A percentile compares a stretch with the other conserved stretches of the same genome.
Conservation (phyloP, 2,113 vertebrate species). For the Calidris pygmaea region DNA sequence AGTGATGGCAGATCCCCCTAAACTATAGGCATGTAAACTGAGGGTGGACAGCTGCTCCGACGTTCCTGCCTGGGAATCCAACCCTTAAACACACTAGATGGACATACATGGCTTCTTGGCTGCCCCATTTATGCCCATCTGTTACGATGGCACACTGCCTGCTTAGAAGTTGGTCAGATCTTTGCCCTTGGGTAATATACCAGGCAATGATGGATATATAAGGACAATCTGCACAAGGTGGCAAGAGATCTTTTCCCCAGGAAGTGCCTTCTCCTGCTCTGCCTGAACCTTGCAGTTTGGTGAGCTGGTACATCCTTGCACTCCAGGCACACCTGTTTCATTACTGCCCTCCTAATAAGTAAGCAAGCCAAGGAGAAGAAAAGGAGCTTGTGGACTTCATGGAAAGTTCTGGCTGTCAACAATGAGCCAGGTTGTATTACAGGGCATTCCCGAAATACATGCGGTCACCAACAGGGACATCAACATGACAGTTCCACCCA, state of each 20-base stretch:
- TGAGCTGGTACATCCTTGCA: neutral
- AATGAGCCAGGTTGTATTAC: conserved; percentile 63
- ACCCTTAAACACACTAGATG: conserved; percentile 62
- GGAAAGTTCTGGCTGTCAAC: conserved; percentile 62
- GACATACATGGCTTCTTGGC: conserved; percentile 67
- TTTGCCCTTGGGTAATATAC: conserved; percentile 60
- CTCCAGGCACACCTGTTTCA: neutral
- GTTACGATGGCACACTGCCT: conserved; percentile 68
- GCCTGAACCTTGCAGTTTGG: neutral
- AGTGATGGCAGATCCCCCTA: conserved; percentile 67
- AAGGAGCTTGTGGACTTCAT: conserved; percentile 18
- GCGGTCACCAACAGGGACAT: conserved; percentile 12
- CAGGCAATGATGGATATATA: conserved; percentile 13
- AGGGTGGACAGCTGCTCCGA: conserved; percentile 69
- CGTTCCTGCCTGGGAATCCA: conserved; percentile 68
- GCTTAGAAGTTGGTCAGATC: conserved; percentile 54
- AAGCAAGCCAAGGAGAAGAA: conserved; percentile 9
- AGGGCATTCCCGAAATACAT: conserved; percentile 60
- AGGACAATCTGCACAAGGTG: neutral
- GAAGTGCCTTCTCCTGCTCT: neutral
- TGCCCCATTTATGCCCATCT: conserved; percentile 70
- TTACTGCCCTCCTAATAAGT: neutral
- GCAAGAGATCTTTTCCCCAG: conserved; percentile 1
- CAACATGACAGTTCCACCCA: conserved; percentile 50
- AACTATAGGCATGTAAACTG: conserved; percentile 69